Conservation (phyloP, 1,140 invertebrate genomes). For the Meloidogyne hapla region DNA sequence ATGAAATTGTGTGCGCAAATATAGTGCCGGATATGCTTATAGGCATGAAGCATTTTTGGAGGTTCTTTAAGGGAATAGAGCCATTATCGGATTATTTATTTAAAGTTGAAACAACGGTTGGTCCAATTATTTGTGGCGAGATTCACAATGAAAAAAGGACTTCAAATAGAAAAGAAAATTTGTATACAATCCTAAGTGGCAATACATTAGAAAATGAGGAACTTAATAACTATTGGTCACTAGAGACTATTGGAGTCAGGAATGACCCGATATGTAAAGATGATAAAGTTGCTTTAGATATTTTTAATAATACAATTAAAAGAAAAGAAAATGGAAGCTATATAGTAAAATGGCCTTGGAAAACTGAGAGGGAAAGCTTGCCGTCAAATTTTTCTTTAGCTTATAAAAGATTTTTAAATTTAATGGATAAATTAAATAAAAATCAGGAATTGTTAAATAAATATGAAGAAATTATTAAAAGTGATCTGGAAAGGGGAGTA, state of each 20-base stretch:
- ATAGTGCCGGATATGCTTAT: not conserved
- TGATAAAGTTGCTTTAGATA: not conserved
- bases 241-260: constrained; percentile 8
- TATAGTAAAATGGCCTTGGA: constrained; percentile 8
- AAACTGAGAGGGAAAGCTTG: not conserved
- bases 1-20: not conserved
- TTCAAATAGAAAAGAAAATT: not conserved
- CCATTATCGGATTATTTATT: constrained; percentile 11
- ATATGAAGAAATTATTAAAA: too few relatives aligned
- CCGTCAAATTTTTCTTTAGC: constrained; percentile 3
- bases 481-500: too few relatives aligned
- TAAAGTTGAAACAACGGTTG: constrained; percentile 8
- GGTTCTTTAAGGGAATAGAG: not conserved
- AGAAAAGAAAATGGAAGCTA: not conserved
- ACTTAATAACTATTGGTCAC: not conserved
- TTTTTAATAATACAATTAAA: not conserved
- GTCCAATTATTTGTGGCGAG: constrained; percentile 1
- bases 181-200: not conserved
- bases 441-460: not conserved
- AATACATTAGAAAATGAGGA: not conserved
- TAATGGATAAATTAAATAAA: not conserved
- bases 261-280: not conserved
- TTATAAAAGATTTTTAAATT: not conserved
- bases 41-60: constrained; percentile 10
- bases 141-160: too few relatives aligned